Percentiles rank a stretch among this genome's conserved stretches.
phyloP scores from a whole-genome alignment of 2,797 vertebrate species.

The Mallotus villosus region DNA sequence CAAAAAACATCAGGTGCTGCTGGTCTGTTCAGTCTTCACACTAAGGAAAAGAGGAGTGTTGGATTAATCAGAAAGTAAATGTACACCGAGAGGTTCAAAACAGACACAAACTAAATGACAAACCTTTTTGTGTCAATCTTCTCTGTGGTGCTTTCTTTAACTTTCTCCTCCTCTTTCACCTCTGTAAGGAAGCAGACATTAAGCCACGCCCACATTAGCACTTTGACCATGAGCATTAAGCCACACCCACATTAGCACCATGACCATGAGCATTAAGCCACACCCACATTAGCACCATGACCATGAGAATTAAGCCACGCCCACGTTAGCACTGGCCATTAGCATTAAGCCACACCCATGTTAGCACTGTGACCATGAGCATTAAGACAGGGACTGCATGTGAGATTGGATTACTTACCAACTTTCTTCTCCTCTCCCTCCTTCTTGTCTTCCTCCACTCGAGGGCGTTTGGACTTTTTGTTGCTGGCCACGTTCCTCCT shows the following conservation, averaged over 20 bases:
- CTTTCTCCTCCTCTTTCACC: constrained; percentile 88
- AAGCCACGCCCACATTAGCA: not conserved
- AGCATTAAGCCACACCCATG: not conserved
- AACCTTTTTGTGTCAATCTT: constrained; percentile 88
- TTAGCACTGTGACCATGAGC: no score
- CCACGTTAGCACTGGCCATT: no score
- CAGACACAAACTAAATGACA: constrained; percentile 5
- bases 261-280: no score
- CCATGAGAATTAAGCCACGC: not conserved
- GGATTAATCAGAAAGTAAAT: not conserved
- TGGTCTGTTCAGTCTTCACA: constrained; percentile 86
- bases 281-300: no score
- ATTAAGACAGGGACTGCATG: no score
- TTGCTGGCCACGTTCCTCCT: constrained; percentile 85
- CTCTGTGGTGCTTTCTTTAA: constrained; percentile 82
- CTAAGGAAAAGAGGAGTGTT: constrained; percentile 52
- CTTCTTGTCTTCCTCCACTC: constrained; percentile 88
- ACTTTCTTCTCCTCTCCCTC: constrained; percentile 86
- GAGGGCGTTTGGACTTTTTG: constrained; percentile 86
- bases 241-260: no score
- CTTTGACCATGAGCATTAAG: no score
- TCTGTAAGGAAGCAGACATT: constrained; percentile 67
- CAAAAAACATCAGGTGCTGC: constrained; percentile 76
- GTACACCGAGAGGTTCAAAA: not conserved
- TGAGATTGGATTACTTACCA: constrained; percentile 64